Evolutionary conservation across 2,888 invertebrate genomes (phyloP), one percentile per base, ranked within the genome.

Genomic region (Drosophila lutescens): DNA sequence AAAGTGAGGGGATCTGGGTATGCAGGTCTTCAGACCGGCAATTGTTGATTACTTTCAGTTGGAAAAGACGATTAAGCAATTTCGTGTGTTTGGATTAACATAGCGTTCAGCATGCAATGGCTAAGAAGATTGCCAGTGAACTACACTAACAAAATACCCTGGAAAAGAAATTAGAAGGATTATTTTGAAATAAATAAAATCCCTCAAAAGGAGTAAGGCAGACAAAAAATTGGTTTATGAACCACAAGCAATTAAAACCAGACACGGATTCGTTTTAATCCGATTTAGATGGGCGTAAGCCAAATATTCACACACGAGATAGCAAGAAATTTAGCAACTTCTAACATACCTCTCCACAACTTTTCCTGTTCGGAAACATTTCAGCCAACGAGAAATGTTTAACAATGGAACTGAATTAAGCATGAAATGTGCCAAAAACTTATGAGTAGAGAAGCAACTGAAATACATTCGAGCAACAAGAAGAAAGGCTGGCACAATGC

Each of bases 1-100:
- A 49, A 40, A 41, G 26, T 30, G 47, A 41, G n/a, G 47, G 15
- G 32, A 47, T 12, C 17, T 17, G 47, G 47, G 10, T 3, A 20
- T 47, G 53, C 55, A 55, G 47, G 69, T 60, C 41, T 44, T 53
- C 58, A 44, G 51, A 65, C 73, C 61, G 78, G 57, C 74, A 77
- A 78, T 77, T 72, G 74, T 71, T 85, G 82, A 86, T 86, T 78
- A 74, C 68, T 71, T 75, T 82, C 74, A 59, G 69, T 76, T 59
- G 41, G 58, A 53, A 53, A 47, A 68, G 66, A 23, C 74, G 76
- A 71, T 76, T 76, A 47, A 56, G 71, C 53, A 54, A 50, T 74
- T 74, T 74, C 51, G 17, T 59, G 50, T 55, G 44, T 51, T 53
- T 50, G 51, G 44, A 51, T 68, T 53, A 68, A 43, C 32, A 49